These are phyloP conservation scores for Calameuta pallipes DNA, from an alignment of 2,888 invertebrate genomes.

Conservation along the genomic window DNA sequence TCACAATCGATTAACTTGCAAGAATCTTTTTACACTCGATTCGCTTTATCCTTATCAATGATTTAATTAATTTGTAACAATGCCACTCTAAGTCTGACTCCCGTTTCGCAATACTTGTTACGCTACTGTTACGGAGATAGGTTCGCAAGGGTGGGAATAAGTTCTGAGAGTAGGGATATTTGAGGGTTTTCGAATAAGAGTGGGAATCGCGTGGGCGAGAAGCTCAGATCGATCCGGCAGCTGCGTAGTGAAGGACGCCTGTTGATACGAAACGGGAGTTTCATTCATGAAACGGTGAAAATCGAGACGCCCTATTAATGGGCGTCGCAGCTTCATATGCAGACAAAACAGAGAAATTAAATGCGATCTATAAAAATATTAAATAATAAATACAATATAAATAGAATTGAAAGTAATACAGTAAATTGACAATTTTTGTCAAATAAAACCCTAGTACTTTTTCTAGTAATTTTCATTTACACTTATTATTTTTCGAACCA, in stretches of 20 bases:
- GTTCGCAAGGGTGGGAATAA: background rate
- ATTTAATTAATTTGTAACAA: background rate
- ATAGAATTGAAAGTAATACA: background rate
- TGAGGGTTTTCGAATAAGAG: background rate
- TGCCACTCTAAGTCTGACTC: background rate
- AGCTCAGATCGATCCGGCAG: background rate
- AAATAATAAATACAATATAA: background rate
- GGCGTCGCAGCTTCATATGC: background rate
- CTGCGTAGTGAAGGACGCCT: constrained; percentile 52
- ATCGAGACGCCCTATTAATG: background rate
- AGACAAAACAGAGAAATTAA: background rate
- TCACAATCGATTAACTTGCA: background rate
- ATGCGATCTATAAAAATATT: background rate
- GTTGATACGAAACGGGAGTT: constrained; percentile 49
- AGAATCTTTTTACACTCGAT: background rate
- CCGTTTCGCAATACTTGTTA: background rate
- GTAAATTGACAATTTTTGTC: no score
- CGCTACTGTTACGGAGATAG: background rate
- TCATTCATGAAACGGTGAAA: constrained; percentile 51
- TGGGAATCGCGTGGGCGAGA: constrained; percentile 1
- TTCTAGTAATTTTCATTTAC: background rate
- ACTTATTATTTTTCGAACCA: background rate
- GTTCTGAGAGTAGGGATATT: background rate
- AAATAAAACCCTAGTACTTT: no score
- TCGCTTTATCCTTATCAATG: background rate